Base-by-base conservation (phyloP, 1,140 invertebrate species). In the Saccostrea echinata region DNA sequence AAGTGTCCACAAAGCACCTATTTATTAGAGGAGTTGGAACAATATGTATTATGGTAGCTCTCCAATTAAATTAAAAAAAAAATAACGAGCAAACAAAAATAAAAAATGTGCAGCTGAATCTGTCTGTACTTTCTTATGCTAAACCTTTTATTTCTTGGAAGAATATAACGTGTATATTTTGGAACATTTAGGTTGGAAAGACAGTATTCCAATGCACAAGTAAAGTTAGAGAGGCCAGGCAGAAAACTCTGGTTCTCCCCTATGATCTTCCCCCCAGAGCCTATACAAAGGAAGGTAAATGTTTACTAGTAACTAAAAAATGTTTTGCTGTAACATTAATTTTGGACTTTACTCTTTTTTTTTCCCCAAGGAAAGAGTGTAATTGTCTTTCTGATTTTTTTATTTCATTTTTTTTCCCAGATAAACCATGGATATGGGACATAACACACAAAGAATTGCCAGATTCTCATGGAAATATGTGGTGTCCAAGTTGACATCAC, bases 401-500 rank as follows among this genome's bases (percentile, higher is more conserved):
- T 84, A 35, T 16, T 53, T 61, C 55, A 84, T 55, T 61, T 91
- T 55, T 89, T n/a, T 53, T 93, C 91, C 1, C 90, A 94, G 94
- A 94, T 91, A 90, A 91, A 51, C 94, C 94, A 6, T 94, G 94
- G 94, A 93, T 94, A 87, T 93, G 92, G 92, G 94, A 94, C 87
- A 92, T 94, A 52, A 91, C 94, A 12, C 92, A 94, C 84, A 91
- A 92, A 68, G 92, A 94, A 33, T 71, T 92, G 30, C 94, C 94
- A 53, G 94, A 94, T 76, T 90, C 90, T 51, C 90, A 94, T 90
- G 94, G 94, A 12, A 93, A 91, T 30, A 93, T 92, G 85, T 94
- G 93, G 93, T 94, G 93, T 86, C 94, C 94, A 27, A 86, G 84
- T 35, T 88, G 55, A 88, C n/a, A 24, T 33, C 13, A 3, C 16